A percentile compares a stretch with the other conserved stretches of the same genome.
Conservation (phyloP, 92 coral and sea anemone species). For the Zoanthus sociatus region DNA sequence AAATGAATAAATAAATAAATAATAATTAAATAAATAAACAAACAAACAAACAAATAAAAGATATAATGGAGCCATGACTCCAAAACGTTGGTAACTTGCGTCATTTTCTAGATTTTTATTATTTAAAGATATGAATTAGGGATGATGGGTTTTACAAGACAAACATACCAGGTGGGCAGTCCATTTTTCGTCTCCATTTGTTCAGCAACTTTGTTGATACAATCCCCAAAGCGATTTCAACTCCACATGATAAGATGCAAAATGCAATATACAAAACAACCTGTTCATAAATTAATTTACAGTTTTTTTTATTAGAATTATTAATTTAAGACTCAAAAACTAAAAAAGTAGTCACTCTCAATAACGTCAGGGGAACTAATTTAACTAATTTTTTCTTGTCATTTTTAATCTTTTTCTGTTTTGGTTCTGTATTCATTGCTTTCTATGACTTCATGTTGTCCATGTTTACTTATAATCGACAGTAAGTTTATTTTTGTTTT, state of each 20-base stretch:
- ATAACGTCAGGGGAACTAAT: too few relatives aligned
- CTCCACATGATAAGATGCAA: constrained; percentile 25
- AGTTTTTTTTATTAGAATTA: too few relatives aligned
- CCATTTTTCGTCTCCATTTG: constrained; percentile 30
- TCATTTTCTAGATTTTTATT: too few relatives aligned
- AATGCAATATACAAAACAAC: neutral
- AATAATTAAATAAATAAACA: too few relatives aligned
- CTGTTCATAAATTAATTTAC: neutral
- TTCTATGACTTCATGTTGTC: neutral
- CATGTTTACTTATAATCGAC: neutral
- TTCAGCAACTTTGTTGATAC: constrained; percentile 1
- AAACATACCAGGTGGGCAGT: constrained; percentile 24
- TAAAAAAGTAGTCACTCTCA: too few relatives aligned
- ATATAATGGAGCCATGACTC: too few relatives aligned
- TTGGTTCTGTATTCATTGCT: neutral
- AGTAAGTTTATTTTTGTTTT: neutral
- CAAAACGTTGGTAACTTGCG: too few relatives aligned
- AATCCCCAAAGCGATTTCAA: constrained; percentile 11
- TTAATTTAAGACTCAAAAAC: too few relatives aligned
- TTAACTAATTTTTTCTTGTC: neutral
- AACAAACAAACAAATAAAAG: too few relatives aligned
- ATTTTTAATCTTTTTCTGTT: neutral
- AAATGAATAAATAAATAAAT: too few relatives aligned
- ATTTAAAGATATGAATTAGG: neutral
- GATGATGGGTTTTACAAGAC: neutral